phyloP scores from a whole-genome alignment of 2,888 invertebrate species.

The Anodontia alba region DNA sequence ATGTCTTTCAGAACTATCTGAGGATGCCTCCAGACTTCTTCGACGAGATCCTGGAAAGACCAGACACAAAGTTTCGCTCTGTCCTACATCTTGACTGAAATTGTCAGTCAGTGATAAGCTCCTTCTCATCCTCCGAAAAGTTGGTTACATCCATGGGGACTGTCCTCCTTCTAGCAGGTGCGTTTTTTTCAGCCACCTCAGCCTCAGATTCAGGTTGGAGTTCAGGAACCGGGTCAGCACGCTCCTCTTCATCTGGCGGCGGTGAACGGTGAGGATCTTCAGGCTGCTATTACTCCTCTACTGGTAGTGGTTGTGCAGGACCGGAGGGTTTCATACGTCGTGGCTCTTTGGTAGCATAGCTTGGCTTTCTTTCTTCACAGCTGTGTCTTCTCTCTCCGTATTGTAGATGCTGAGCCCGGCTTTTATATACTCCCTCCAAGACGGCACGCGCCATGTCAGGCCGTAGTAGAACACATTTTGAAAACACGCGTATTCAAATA shows the following conservation, averaged over 20 bases:
- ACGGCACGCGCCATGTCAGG: no score
- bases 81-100: neutral
- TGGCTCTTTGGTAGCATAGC: no score
- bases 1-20: neutral
- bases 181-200: neutral
- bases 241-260: neutral
- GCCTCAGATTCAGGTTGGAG: neutral
- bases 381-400: no score
- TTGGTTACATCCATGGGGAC: conserved; percentile 16
- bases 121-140: conserved; percentile 20
- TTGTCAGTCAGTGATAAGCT: conserved; percentile 15
- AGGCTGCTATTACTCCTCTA: neutral
- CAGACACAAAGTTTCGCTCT: neutral
- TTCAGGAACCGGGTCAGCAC: neutral
- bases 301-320: neutral
- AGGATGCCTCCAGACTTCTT: no score
- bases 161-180: conserved; percentile 5
- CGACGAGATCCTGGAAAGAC: no score
- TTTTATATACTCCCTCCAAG: no score
- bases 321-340: no score
- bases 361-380: no score
- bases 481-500: no score
- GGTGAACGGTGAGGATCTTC: neutral
- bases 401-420: no score
- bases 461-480: no score